Evolutionary conservation across 2,113 vertebrate species (phyloP), one percentile per base, ranked within the genome.

Genomic region (Pelecanoides urinatrix): DNA sequence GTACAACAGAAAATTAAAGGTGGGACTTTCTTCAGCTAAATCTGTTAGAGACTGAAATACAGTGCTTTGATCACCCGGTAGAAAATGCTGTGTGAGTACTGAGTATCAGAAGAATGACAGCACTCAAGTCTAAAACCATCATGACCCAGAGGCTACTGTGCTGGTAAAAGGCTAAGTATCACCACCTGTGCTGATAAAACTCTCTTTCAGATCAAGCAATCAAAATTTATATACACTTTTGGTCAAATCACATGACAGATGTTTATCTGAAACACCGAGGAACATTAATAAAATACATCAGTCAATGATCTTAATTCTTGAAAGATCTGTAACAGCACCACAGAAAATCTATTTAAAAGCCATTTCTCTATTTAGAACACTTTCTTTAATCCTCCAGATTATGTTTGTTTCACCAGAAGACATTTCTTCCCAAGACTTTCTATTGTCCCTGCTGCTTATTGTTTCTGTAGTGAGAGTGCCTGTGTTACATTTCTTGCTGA

Each of bases 401-500:
- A 86, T 20, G 59, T 70, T 26, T 87, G 77, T 71, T 72, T 92
- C 63, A 87, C 66, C 73, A 94, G 87, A 94, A 92, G 80, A 59
- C 13, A 36, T 44, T 92, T 96, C 84, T 79, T 95, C 58, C 61
- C 71, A 72, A 85, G 92, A 85, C 0, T 3, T 32, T 89, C 62
- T 95, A 70, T 30, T 55, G 71, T 87, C 89, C 73, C 91, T 95
- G 80, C 19, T 73, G 80, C 73, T 96, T 70, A 91, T 73, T 82
- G 49, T 84, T 95, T 85, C 77, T 78, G 80, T 36, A 63, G 78
- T 18, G 82, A 91, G 44, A 85, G 62, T 59, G 76, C 59, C 66
- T 95, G 94, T 91, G 80, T 92, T 90, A 50, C 38, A 50, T 22
- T 96, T 91, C 89, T 96, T 94, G 80, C 70, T 91, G 94, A 94